Base-by-base conservation (phyloP, 1,140 invertebrate genomes). In the Drosophila pruinosa region DNA sequence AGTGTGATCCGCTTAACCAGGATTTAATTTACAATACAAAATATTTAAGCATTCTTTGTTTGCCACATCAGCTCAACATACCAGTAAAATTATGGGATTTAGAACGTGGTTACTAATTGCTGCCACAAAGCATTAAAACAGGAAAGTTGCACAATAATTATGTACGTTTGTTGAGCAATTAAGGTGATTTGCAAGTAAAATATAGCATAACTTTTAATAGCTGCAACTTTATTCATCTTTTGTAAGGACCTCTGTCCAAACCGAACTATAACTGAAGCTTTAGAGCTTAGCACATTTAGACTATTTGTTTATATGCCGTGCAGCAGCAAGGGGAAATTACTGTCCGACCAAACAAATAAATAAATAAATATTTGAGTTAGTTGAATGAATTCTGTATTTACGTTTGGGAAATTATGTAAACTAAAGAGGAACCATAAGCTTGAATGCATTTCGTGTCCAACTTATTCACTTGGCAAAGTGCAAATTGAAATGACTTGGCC, bases 401-500 rank as follows among this genome's bases (percentile, higher is more conserved):
- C 12, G n/a, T 34, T 28, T 34, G 10, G 31, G 31, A n/a, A n/a
- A n/a, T n/a, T n/a, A n/a, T n/a, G n/a, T n/a, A 34, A 34, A 34
- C 12, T 12, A 34, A 34, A n/a, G n/a, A n/a, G n/a, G n/a, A n/a
- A 28, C 28, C 6, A 31, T 10, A 19, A 14, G 38, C 38, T 17
- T 8, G 38, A 41, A 41, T 41, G 38, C 38, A 41, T 5, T 19
- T 41, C 15, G 14, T 41, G 38, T 14, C 38, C 14, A 39, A 22
- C 2, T 3, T 22, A 8, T 58, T 48, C 14, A 34, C 21, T 39
- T 26, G 12, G 28, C 10, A 43, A 45, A 68, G 50, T 76, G 73
- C 36, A 72, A 56, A 52, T 39, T 72, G 61, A 77, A 77, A 52
- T 59, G 67, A 22, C 54, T 71, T 57, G 22, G 50, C 15, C 19